These are phyloP conservation scores for Aphodius sticticus DNA, from an alignment of 2,888 invertebrate genomes.

Conservation along the genomic window DNA sequence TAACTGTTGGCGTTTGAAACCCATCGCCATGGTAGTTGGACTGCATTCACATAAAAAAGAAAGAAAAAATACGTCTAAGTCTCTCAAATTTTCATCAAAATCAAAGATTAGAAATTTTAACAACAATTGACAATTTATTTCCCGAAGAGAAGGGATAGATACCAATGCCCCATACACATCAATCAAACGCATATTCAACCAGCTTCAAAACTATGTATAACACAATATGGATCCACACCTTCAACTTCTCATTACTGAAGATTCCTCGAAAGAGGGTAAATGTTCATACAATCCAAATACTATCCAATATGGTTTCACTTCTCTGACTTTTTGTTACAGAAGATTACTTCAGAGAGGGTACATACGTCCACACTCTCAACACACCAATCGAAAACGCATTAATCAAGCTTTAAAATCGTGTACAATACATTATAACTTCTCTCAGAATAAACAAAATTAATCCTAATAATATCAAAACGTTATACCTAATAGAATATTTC, in stretches of 20 bases:
- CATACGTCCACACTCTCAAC: too few relatives aligned
- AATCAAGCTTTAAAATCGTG: too few relatives aligned
- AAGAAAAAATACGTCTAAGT: constrained; percentile 25
- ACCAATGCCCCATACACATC: not conserved
- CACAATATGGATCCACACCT: not conserved
- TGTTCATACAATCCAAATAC: too few relatives aligned
- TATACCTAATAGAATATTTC: not conserved
- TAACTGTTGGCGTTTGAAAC: constrained; percentile 30
- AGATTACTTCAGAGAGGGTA: too few relatives aligned
- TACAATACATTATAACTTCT: too few relatives aligned
- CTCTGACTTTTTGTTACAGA: not conserved
- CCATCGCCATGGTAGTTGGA: constrained; percentile 28
- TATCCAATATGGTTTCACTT: not conserved
- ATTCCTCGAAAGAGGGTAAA: too few relatives aligned
- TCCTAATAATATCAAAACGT: too few relatives aligned
- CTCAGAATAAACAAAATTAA: too few relatives aligned
- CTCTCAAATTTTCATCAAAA: not conserved
- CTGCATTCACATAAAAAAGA: constrained; percentile 33
- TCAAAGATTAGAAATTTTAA: too few relatives aligned
- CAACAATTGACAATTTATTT: not conserved
- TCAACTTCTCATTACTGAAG: not conserved
- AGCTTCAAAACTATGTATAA: not conserved
- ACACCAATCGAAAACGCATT: too few relatives aligned
- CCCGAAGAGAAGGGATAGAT: not conserved
- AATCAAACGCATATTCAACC: not conserved